A percentile compares a stretch with the other conserved stretches of the same genome.
Evolutionary conservation across 1,140 invertebrate species (phyloP).

Genomic region (Mercenaria mercenaria): DNA sequence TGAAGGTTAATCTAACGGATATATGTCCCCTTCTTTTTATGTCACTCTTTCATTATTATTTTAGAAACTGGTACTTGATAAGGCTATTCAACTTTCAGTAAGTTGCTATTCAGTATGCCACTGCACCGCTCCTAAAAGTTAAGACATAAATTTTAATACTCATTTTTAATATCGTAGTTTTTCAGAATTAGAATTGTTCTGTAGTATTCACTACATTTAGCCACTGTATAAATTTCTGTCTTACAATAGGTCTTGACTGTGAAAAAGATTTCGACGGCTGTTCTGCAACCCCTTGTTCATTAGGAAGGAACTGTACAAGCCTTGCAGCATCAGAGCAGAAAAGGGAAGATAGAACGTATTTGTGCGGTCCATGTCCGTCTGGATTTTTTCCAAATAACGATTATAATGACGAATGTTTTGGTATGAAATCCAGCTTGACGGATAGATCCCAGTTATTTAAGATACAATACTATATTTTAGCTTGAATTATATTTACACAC

Average conservation of each 20-base stretch:
- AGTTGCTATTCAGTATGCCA: too few relatives aligned
- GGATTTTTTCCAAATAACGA: neutral
- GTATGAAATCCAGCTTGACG: neutral
- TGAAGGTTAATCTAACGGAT: slow-evolving; percentile 1
- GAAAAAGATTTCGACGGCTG: slow-evolving; percentile 26
- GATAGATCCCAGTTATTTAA: neutral
- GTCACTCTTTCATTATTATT: too few relatives aligned
- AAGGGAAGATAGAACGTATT: neutral
- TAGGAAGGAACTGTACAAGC: neutral
- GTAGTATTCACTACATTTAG: too few relatives aligned
- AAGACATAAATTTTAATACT: too few relatives aligned
- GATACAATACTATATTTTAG: neutral
- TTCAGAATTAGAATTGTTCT: too few relatives aligned
- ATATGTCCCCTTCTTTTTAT: too few relatives aligned
- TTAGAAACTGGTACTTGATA: too few relatives aligned
- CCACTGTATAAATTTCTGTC: too few relatives aligned
- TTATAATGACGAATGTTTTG: neutral
- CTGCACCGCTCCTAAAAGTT: too few relatives aligned
- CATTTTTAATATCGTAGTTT: too few relatives aligned
- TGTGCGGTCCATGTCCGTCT: neutral
- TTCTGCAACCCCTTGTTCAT: neutral
- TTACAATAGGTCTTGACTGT: neutral
- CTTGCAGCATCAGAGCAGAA: neutral
- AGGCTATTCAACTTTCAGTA: too few relatives aligned
- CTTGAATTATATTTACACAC: too few relatives aligned